Evolutionary conservation across 2,888 invertebrate species (phyloP), one percentile per base, ranked within the genome.

Genomic region (Steinernema carpocapsae): DNA sequence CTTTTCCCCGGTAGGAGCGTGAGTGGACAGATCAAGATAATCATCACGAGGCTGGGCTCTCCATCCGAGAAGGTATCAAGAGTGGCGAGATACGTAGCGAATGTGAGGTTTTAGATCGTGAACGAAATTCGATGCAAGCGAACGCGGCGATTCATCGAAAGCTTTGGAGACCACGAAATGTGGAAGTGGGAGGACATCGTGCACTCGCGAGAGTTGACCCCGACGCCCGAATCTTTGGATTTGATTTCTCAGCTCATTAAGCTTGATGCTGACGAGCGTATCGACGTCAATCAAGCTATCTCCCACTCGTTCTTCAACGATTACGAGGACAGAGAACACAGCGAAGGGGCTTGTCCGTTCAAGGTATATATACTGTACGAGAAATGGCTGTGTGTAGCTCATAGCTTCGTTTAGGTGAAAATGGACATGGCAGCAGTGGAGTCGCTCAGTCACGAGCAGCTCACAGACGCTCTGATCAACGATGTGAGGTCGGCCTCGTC

Each of bases 391-490:
- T 43, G 10, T 43, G 43, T 43, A 43, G 10, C 43, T 43, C 7
- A 10, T 43, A 14, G 14, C 43, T 7, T 43, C 43, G 56, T 81
- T 74, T 37, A 85, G 85, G 83, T 86, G 14, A 86, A 86, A 74
- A 80, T 80, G 76, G 85, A 85, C 76, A 86, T 86, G 86, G 82
- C 80, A 24, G 82, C 83, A 10, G 85, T 86, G 7, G 86, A 86
- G 77, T 76, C 77, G 6, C 76, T 86, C 7, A 76, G 70, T 4
- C 85, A 86, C 75, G 52, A 74, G 12, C 76, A 82, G 56, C 79
- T 86, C 19, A 79, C 81, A n/a, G 72, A 79, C 2, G 76, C 80
- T 1, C 77, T 86, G n/a, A 74, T 77, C 29, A 51, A 72, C 29
- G 85, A 85, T 72, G 81, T 85, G 4, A 74, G 83, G 14, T 84